Evolutionary conservation across 2,113 vertebrate species (phyloP).

Genomic region (Turnix velox): DNA sequence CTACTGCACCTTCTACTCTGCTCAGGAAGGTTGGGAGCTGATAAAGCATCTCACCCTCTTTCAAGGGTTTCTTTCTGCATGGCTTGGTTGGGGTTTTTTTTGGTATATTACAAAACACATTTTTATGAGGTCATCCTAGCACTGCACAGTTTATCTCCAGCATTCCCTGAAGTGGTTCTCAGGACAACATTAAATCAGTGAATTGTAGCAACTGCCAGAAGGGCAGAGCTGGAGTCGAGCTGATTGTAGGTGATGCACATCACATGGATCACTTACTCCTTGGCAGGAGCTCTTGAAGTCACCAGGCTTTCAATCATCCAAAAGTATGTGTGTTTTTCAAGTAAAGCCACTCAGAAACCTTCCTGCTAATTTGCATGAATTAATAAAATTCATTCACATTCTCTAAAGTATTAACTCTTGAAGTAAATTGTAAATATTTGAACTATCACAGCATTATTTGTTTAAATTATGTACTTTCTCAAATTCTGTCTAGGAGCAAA

Average conservation of each 20-base stretch:
- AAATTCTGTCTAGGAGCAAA: background rate
- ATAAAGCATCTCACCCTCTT: slow-evolving; percentile 29
- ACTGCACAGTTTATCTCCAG: background rate
- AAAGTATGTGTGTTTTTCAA: background rate
- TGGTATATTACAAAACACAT: slow-evolving; percentile 4
- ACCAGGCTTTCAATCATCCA: background rate
- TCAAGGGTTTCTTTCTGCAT: background rate
- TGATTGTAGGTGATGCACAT: slow-evolving; percentile 31
- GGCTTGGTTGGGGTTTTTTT: background rate
- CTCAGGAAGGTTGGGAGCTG: background rate
- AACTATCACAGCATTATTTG: too few relatives aligned
- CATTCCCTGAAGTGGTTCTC: slow-evolving; percentile 2
- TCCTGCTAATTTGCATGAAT: background rate
- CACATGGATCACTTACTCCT: slow-evolving; percentile 43
- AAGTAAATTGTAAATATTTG: too few relatives aligned
- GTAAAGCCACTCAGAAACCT: background rate
- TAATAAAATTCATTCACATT: background rate
- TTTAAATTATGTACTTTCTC: background rate
- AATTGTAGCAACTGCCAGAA: slow-evolving; percentile 34
- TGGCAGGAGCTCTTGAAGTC: slow-evolving; percentile 9
- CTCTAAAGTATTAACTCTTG: background rate
- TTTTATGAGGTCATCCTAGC: slow-evolving; percentile 48
- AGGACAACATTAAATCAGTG: slow-evolving; percentile 53
- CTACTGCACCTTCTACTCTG: background rate
- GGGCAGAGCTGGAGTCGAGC: slow-evolving; percentile 27